phyloP scores from a whole-genome alignment of 2,888 invertebrate genomes.

The Steinernema hermaphroditum region DNA sequence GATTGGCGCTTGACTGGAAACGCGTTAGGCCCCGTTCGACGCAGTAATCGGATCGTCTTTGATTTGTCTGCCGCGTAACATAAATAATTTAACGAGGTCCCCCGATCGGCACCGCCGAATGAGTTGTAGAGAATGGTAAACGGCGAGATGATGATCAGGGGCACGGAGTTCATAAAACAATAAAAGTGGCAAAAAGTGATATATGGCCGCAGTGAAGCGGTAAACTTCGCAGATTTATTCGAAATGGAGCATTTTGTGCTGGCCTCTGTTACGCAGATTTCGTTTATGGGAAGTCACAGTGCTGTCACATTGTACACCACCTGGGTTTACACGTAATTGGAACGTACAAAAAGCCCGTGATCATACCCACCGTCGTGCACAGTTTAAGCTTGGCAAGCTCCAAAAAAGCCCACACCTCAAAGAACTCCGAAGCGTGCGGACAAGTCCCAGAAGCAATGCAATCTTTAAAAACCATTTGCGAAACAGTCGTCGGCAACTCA shows the following conservation, averaged over 20 bases:
- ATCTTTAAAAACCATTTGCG: background rate
- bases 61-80: background rate
- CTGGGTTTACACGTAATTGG: no score
- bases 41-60: slow-evolving; percentile 21
- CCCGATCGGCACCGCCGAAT: background rate
- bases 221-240: no score
- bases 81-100: slow-evolving; percentile 16
- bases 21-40: background rate
- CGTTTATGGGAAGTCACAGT: no score
- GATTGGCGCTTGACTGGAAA: slow-evolving; percentile 10
- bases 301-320: no score
- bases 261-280: no score
- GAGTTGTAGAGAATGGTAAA: no score
- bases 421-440: background rate
- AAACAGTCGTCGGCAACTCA: background rate
- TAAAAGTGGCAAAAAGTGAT: background rate
- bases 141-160: background rate
- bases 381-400: no score
- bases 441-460: background rate
- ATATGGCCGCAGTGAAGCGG: background rate
- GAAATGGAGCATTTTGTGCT: no score
- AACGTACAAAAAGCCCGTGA: no score
- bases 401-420: background rate
- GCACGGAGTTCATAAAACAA: background rate
- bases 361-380: no score